phyloP scores from a whole-genome alignment of 2,888 invertebrate species.

The Apodemia duryi region DNA sequence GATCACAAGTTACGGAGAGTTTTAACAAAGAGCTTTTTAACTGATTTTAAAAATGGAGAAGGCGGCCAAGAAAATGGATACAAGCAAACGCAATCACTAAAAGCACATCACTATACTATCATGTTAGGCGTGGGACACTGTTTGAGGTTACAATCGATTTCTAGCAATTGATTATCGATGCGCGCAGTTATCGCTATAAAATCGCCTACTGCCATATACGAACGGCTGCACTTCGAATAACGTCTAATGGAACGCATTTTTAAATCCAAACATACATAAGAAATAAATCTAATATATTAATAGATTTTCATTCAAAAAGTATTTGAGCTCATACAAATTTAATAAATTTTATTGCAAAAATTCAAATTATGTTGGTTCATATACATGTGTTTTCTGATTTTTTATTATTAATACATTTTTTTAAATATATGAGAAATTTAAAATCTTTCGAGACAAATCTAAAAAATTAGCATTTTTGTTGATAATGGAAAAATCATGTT shows the following conservation, averaged over 20 bases:
- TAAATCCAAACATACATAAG: background rate
- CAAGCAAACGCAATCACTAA: slow-evolving; percentile 7
- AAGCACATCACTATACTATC: slow-evolving; percentile 7
- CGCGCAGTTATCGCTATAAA: slow-evolving; percentile 49
- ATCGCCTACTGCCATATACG: slow-evolving; percentile 38
- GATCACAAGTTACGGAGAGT: no score
- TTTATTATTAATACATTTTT: no score
- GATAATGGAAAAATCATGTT: no score
- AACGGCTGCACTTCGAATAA: background rate
- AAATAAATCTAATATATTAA: slow-evolving; percentile 9
- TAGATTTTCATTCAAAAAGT: background rate
- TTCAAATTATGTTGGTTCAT: no score
- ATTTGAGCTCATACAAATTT: background rate
- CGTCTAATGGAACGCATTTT: slow-evolving; percentile 10
- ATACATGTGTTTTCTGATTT: no score
- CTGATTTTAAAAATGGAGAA: background rate
- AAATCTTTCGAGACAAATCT: no score
- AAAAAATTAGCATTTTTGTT: no score
- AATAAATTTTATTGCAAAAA: no score
- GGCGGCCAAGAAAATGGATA: background rate
- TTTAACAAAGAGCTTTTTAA: no score
- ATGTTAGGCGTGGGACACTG: slow-evolving; percentile 54
- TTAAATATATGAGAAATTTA: no score
- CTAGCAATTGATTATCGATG: slow-evolving; percentile 55
- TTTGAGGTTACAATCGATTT: slow-evolving; percentile 62